phyloP scores from a whole-genome alignment of 1,140 invertebrate genomes.

The Bombus impatiens region DNA sequence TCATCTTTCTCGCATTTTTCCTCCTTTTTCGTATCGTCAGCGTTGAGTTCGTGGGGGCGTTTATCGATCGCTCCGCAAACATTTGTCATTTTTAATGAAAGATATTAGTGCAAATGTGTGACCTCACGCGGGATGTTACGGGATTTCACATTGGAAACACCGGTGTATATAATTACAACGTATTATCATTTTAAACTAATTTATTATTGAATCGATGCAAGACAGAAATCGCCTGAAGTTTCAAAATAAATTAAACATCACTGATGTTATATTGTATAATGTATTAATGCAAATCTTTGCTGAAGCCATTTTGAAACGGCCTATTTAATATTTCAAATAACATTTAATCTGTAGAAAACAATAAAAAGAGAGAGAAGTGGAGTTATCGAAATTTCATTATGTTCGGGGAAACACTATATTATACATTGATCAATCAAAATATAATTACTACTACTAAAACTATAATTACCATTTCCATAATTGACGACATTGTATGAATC shows the following conservation, averaged over 20 bases:
- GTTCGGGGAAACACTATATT: neutral
- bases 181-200: neutral
- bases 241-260: neutral
- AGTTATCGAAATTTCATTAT: neutral
- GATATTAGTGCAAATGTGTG: neutral
- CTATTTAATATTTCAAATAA: neutral
- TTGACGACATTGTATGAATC: too few species aligned
- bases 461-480: neutral
- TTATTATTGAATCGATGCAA: neutral
- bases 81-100: neutral
- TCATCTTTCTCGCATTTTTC: neutral
- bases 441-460: too few species aligned
- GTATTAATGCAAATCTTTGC: too few species aligned
- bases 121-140: neutral
- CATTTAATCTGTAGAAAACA: neutral
- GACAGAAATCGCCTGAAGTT: neutral
- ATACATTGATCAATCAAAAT: neutral
- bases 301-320: neutral
- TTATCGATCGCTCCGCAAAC: neutral
- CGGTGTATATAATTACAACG: too few species aligned
- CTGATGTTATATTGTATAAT: accelerated
- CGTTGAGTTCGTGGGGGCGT: neutral
- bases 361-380: too few species aligned
- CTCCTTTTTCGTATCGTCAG: neutral
- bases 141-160: too few species aligned